phyloP scores from a whole-genome alignment of 2,888 invertebrate genomes.

The Pinctada fucata region DNA sequence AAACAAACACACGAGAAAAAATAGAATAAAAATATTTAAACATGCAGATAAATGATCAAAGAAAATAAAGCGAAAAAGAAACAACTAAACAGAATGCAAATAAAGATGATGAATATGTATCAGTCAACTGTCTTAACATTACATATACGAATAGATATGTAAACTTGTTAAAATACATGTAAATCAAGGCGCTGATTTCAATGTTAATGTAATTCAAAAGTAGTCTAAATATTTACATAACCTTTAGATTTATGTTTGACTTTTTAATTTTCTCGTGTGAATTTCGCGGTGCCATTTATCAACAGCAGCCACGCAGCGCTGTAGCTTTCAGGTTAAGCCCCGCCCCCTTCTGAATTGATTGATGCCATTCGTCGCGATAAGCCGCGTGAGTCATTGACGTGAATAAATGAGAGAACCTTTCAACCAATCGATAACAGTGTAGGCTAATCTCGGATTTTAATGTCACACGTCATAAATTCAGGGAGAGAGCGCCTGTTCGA shows the following conservation, averaged over 20 bases:
- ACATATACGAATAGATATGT: too few relatives aligned
- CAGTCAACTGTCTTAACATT: too few relatives aligned
- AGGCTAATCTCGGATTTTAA: background rate
- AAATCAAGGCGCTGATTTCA: too few relatives aligned
- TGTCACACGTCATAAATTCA: background rate
- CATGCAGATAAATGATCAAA: too few relatives aligned
- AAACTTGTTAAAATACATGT: too few relatives aligned
- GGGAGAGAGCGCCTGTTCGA: too few relatives aligned
- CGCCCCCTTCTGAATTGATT: background rate
- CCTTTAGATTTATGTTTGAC: background rate
- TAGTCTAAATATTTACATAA: conserved; percentile 1
- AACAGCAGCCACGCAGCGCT: background rate
- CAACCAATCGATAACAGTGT: background rate
- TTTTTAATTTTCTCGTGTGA: conserved; percentile 4
- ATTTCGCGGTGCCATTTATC: background rate
- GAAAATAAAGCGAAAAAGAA: too few relatives aligned
- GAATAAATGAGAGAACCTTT: background rate
- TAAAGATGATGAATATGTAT: too few relatives aligned
- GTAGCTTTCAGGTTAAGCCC: background rate
- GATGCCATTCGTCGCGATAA: background rate
- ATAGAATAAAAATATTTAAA: too few relatives aligned
- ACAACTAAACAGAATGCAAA: too few relatives aligned
- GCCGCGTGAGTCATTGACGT: background rate
- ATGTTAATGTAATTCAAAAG: too few relatives aligned
- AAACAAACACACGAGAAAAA: too few relatives aligned